A percentile compares a stretch with the other conserved stretches of the same genome.
Evolutionary conservation across 2,113 vertebrate species (phyloP).

Genomic region (Ictidomys tridecemlineatus): DNA sequence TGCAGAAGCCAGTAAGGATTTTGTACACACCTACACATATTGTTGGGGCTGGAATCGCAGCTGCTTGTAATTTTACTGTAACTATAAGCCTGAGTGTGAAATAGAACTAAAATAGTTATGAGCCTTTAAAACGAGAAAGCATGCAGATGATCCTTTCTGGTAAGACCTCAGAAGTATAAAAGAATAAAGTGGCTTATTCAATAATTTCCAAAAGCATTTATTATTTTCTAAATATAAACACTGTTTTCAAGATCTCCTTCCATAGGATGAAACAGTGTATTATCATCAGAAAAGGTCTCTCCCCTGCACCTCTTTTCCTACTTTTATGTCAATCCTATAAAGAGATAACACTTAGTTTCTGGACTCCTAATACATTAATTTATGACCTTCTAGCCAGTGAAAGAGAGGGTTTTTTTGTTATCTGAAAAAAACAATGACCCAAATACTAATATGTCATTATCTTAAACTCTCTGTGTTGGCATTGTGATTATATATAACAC

Average conservation of each 20-base stretch:
- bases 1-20: slow-evolving; percentile 58
- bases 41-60: slow-evolving; percentile 47
- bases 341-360: slow-evolving; percentile 42
- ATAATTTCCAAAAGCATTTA: slow-evolving; percentile 52
- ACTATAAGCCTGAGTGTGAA: slow-evolving; percentile 8
- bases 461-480: slow-evolving; percentile 28
- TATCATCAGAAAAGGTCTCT: not conserved
- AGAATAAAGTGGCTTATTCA: slow-evolving; percentile 9
- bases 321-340: not conserved
- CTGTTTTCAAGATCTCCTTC: slow-evolving; percentile 54
- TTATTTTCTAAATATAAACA: slow-evolving; percentile 40
- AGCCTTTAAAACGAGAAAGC: slow-evolving; percentile 56
- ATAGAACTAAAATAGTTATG: slow-evolving; percentile 34
- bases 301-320: not conserved
- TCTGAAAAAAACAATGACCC: not conserved
- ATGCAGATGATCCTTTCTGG: slow-evolving; percentile 52
- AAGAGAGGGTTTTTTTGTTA: not conserved
- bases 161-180: slow-evolving; percentile 30
- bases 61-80: slow-evolving; percentile 69
- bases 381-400: not conserved
- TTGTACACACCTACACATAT: slow-evolving; percentile 72
- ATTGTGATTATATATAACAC: not conserved
- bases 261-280: not conserved
- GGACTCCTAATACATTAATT: not conserved
- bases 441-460: slow-evolving; percentile 43